Evolutionary conservation across 64 coral and sea anemone genomes (phyloP).

Genomic region (Platygyra sinensis): DNA sequence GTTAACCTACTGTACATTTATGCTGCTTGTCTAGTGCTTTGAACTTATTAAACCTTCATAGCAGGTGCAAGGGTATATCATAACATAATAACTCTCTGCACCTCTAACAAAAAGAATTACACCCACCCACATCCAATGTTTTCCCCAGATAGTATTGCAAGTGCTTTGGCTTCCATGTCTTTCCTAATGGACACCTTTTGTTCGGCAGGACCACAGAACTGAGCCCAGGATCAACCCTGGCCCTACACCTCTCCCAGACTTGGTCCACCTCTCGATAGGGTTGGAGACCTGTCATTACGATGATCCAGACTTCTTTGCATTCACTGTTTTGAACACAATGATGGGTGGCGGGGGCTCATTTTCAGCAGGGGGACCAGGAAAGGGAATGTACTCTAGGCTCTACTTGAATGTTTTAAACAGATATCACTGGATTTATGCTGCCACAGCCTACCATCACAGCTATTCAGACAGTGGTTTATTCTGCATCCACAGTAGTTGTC

Average conservation of each 20-base stretch:
- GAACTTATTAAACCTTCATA: no score
- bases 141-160: no score
- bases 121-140: no score
- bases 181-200: not conserved
- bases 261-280: constrained; percentile 94
- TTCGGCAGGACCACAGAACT: constrained; percentile 82
- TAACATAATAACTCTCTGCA: no score
- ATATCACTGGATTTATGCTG: constrained; percentile 98
- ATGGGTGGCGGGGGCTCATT: constrained; percentile 99
- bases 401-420: constrained; percentile 96
- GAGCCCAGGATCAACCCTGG: constrained; percentile 92
- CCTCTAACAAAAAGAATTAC: no score
- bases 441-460: constrained; percentile 96
- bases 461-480: constrained; percentile 93
- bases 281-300: constrained; percentile 77
- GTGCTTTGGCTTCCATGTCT: no score
- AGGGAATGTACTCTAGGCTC: constrained; percentile 96
- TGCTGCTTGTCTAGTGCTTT: no score
- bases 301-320: constrained; percentile 95
- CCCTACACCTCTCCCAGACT: constrained; percentile 88
- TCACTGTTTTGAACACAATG: constrained; percentile 91
- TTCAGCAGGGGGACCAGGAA: constrained; percentile 95
- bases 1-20: no score
- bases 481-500: constrained; percentile 95
- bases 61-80: no score